Percentiles rank a stretch among this genome's conserved stretches.
Evolutionary conservation across 2,797 vertebrate genomes (phyloP).

Genomic region (Bufotes viridis): DNA sequence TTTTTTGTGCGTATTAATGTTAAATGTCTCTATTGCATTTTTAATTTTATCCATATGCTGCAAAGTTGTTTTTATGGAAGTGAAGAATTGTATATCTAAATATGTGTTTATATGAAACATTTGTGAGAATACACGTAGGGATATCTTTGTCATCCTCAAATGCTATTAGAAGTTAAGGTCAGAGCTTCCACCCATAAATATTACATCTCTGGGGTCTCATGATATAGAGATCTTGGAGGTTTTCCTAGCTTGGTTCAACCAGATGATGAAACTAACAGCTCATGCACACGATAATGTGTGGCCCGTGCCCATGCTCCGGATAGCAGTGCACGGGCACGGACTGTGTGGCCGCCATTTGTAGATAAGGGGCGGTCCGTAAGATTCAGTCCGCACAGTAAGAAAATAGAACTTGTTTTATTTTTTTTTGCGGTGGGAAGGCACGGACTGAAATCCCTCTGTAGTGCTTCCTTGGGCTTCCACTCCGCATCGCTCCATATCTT

Average conservation of each 20-base stretch:
- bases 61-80: neutral
- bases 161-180: neutral
- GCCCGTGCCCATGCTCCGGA: too few relatives aligned
- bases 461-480: too few relatives aligned
- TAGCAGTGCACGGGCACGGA: too few relatives aligned
- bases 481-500: too few relatives aligned
- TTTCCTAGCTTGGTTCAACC: neutral
- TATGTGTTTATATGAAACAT: neutral
- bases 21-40: constrained; percentile 9
- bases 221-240: neutral
- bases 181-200: neutral
- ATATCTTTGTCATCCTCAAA: neutral
- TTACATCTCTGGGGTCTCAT: neutral
- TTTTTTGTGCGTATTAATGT: constrained; percentile 30
- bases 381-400: too few relatives aligned
- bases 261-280: neutral
- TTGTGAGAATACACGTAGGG: neutral
- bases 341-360: too few relatives aligned
- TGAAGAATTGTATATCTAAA: neutral
- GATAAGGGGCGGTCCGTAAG: too few relatives aligned
- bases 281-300: too few relatives aligned
- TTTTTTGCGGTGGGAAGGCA: too few relatives aligned
- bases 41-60: constrained; percentile 37
- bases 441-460: too few relatives aligned
- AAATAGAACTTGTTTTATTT: too few relatives aligned